Evolutionary conservation across 2,113 vertebrate genomes (phyloP).

Genomic region (Globicephala melas): DNA sequence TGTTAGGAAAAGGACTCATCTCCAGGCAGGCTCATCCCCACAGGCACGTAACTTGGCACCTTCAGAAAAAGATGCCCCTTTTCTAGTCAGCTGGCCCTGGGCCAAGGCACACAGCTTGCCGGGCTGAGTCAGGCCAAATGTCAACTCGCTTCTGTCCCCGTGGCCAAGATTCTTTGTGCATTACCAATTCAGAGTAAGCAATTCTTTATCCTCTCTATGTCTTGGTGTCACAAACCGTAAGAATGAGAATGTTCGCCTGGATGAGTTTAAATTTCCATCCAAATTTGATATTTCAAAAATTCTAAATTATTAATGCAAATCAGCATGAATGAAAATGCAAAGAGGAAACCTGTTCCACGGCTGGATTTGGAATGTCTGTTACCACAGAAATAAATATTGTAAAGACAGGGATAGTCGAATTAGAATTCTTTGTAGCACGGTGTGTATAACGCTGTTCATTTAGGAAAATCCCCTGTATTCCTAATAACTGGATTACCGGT

Average conservation of each 20-base stretch:
- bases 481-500: too few species aligned
- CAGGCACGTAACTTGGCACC: neutral
- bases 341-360: neutral
- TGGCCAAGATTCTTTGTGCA: neutral
- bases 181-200: neutral
- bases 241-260: neutral
- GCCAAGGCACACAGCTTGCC: neutral
- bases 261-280: neutral
- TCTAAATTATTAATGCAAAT: neutral
- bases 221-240: neutral
- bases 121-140: rapidly evolving
- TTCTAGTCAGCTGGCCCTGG: neutral
- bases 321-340: neutral
- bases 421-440: neutral
- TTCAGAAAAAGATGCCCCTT: neutral
- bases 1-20: neutral
- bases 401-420: neutral
- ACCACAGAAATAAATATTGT: neutral
- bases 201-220: neutral
- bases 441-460: neutral
- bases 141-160: neutral
- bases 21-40: rapidly evolving
- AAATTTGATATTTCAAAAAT: neutral
- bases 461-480: neutral
- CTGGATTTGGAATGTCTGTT: neutral